A percentile compares a stretch with the other conserved stretches of the same genome.
Evolutionary conservation across 2,888 invertebrate genomes (phyloP).

Genomic region (Ormyrus labotus): DNA sequence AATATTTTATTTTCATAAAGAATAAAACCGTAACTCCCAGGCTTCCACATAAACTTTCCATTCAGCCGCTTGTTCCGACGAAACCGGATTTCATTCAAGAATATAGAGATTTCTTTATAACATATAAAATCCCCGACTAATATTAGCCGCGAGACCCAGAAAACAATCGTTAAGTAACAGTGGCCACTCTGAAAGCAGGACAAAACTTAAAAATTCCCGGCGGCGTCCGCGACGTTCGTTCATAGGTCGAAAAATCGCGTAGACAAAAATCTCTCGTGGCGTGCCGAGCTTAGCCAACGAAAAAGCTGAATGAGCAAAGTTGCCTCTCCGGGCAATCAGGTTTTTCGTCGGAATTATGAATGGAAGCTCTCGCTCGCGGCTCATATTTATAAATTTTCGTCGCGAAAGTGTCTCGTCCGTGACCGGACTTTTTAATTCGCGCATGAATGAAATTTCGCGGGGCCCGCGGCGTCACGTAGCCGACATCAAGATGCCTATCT

Average conservation of each 20-base stretch:
- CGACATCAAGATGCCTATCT: constrained; percentile 49
- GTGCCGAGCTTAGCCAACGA: constrained; percentile 37
- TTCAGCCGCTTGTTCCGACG: not conserved
- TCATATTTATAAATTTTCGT: constrained; percentile 21
- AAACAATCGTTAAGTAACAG: no score
- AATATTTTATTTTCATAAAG: constrained; percentile 12
- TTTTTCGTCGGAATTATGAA: constrained; percentile 35
- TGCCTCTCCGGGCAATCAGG: constrained; percentile 19
- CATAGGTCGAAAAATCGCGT: no score
- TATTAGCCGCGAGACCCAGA: no score
- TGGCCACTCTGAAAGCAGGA: no score
- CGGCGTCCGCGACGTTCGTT: no score
- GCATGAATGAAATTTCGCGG: constrained; percentile 13
- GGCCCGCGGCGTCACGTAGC: constrained; percentile 33
- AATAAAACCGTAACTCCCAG: no score
- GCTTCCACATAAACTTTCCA: constrained; percentile 16
- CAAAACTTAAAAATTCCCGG: no score
- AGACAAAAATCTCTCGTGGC: constrained; percentile 9
- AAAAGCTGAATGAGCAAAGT: constrained; percentile 20
- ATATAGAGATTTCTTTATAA: not conserved
- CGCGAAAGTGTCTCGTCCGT: constrained; percentile 46
- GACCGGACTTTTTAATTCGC: constrained; percentile 47
- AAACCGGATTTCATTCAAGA: constrained; percentile 42
- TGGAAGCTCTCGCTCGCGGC: constrained; percentile 20
- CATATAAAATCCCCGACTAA: no score